Conservation (phyloP, 2,797 vertebrate species). For the Scolopax bukidnonensis region DNA sequence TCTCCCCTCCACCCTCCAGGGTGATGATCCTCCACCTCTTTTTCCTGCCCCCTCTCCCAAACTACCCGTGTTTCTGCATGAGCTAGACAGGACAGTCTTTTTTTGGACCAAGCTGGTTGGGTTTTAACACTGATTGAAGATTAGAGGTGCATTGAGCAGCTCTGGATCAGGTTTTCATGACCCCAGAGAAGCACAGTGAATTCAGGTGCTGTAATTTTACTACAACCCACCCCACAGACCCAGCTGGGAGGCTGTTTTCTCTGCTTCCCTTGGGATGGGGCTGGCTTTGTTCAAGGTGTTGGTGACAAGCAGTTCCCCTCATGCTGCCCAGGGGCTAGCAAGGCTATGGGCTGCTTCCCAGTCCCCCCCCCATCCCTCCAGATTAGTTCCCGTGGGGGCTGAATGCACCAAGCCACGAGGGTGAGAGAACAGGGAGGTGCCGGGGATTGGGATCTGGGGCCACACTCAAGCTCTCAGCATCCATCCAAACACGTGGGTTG, state of each 20-base stretch:
- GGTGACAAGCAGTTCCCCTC: not conserved
- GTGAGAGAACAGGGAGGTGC: not conserved
- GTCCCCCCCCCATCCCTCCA: not conserved
- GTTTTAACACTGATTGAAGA: not conserved
- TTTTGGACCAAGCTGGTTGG: too few species aligned
- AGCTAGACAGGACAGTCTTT: not conserved
- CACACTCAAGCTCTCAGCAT: not conserved
- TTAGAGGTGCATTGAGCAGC: not conserved
- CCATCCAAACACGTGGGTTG: not conserved
- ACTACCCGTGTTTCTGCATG: accelerated
- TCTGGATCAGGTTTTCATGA: not conserved
- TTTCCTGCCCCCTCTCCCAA: not conserved
- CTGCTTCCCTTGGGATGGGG: not conserved
- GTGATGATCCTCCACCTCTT: not conserved
- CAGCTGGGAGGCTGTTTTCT: not conserved
- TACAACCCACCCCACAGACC: too few species aligned
- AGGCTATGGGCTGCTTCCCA: not conserved
- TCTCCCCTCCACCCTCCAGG: not conserved
- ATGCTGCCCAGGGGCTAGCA: not conserved
- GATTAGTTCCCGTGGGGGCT: not conserved
- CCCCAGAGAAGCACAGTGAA: not conserved
- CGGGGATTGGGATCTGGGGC: not conserved
- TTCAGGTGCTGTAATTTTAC: not conserved
- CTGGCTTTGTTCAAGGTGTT: not conserved
- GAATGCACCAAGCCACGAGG: not conserved